Base-by-base conservation (phyloP, 2,888 invertebrate species). In the Lithophane semibrunnea region DNA sequence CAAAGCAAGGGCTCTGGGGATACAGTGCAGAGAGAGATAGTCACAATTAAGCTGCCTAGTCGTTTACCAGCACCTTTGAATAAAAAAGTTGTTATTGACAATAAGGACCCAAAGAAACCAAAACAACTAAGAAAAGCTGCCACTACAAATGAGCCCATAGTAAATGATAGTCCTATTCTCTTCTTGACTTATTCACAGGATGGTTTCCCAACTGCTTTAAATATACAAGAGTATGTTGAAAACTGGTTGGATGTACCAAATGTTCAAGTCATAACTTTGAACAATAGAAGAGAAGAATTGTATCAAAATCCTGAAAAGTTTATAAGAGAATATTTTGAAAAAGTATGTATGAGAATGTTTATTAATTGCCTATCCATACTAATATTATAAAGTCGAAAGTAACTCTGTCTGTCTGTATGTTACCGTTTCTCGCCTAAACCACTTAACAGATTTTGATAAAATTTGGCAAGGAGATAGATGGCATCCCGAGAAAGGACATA, bases 181-280 rank as follows among this genome's bases (percentile, higher is more conserved):
- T 96, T 97, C 89, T 90, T 97, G 80, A 97, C 97, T 75, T 97
- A 95, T 89, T 94, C 97, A 37, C 95, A 97, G 86, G 97, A 97
- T 92, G 97, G 97, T 24, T 90, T 93, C 65, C 90, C 93, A 70
- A 96, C 95, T 64, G 97, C 97, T 44, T 90, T 94, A 65, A 95
- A 96, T 82, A 95, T 97, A 77, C 93, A 96, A 82, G 94, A 96
- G 75, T 94, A 95, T 94, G 95, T 97, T 42, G 92, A 95, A 54
- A 93, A 91, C 75, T 96, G 96, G 97, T 84, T 92, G 81, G 95
- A 97, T 90, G 83, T 95, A 82, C 83, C 90, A 84, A 88, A 94
- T 89, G 94, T 96, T 0, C 92, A 91, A 88, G 93, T 96, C 24
- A 89, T 97, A 61, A 96, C 95, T 71, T 92, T 97, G 13, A 95